phyloP scores from a whole-genome alignment of 1,140 invertebrate species.

The Ptiloglossa arizonensis region DNA sequence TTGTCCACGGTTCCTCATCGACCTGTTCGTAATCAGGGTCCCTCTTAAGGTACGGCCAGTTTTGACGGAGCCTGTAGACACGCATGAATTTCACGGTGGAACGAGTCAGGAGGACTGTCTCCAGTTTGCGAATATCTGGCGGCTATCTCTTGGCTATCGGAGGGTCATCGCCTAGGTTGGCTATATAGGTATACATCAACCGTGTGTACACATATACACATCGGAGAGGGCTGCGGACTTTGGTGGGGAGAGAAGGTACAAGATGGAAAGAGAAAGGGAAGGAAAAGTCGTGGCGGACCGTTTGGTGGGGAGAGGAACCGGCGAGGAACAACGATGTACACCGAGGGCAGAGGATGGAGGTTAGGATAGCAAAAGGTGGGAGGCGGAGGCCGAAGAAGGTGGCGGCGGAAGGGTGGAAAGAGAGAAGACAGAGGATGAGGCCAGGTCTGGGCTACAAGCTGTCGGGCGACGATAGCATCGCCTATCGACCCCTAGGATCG shows the following conservation, averaged over 20 bases:
- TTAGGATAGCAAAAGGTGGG: conserved; percentile 37
- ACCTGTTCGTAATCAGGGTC: not conserved
- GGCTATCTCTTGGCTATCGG: conserved; percentile 73
- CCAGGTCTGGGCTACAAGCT: conserved; percentile 75
- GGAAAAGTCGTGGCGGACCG: conserved; percentile 49
- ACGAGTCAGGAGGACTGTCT: conserved; percentile 63
- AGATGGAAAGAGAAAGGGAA: conserved; percentile 13
- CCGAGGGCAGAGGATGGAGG: conserved; percentile 15
- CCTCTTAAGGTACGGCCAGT: not conserved
- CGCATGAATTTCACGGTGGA: conserved; percentile 68
- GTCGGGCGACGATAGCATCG: conserved; percentile 79
- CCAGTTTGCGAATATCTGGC: conserved; percentile 74
- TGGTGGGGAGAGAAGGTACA: not conserved
- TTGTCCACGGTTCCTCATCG: too few species aligned
- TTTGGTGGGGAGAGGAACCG: conserved; percentile 19
- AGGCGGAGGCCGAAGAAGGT: conserved; percentile 49
- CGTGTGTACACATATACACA: conserved; percentile 30
- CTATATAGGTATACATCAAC: conserved; percentile 48
- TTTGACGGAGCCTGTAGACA: conserved; percentile 65
- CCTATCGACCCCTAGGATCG: conserved; percentile 78
- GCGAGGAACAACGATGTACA: conserved; percentile 43
- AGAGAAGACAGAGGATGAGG: conserved; percentile 58
- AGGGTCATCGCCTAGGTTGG: conserved; percentile 71
- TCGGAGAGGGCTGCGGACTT: too few species aligned
- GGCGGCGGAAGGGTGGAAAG: conserved; percentile 45